Percentiles rank a stretch among this genome's conserved stretches.
Evolutionary conservation across 35 echinoderm and acorn worm genomes (phyloP).

Genomic region (Lytechinus pictus): DNA sequence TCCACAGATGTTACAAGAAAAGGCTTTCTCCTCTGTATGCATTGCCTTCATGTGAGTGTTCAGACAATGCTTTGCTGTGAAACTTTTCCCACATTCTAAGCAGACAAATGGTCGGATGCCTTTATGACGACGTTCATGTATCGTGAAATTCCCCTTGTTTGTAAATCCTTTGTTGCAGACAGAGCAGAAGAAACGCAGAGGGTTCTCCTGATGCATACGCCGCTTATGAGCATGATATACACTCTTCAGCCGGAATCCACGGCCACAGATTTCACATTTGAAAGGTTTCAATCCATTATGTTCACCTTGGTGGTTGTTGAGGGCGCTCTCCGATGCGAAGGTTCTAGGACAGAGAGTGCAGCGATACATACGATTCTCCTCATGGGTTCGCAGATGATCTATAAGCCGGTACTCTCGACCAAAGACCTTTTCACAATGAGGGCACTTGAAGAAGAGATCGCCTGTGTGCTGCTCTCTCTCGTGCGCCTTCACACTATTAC

Average conservation of each 20-base stretch:
- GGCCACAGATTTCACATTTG: not conserved
- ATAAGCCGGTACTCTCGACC: not conserved
- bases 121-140: not conserved
- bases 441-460: not conserved
- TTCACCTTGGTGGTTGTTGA: conserved; percentile 6
- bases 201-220: not conserved
- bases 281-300: not conserved
- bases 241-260: not conserved
- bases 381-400: not conserved
- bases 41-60: not conserved
- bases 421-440: not conserved
- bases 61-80: not conserved
- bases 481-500: not conserved
- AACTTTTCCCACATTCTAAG: not conserved
- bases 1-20: not conserved
- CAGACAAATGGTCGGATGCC: not conserved
- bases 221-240: not conserved
- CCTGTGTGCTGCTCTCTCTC: not conserved
- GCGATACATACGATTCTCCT: not conserved
- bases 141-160: not conserved
- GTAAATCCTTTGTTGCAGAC: not conserved
- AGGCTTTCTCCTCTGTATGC: not conserved
- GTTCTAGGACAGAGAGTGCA: not conserved
- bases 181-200: not conserved
- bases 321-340: not conserved